Percentiles rank a stretch among this genome's conserved stretches.
phyloP scores from a whole-genome alignment of 2,113 vertebrate genomes.

The Psilopsiagon aurifrons region DNA sequence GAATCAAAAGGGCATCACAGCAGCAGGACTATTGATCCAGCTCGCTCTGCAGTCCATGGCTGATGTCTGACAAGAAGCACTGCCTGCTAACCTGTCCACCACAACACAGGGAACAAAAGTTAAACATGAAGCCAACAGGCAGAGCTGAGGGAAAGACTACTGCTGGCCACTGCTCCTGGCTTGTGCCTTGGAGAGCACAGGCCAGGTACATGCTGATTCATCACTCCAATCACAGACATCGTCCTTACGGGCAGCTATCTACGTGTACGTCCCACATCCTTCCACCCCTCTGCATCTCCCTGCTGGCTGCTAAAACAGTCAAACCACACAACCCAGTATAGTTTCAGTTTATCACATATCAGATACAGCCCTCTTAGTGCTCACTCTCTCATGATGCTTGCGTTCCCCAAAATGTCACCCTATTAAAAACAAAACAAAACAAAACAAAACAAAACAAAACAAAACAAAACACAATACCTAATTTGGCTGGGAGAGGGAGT shows the following conservation, averaged over 20 bases:
- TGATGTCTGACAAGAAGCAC: background rate
- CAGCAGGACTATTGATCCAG: background rate
- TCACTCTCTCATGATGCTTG: background rate
- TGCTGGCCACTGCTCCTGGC: background rate
- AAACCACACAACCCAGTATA: background rate
- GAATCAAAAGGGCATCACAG: background rate
- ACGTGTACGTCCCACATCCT: background rate
- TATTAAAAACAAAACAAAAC: background rate
- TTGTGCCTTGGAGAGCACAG: rapidly evolving
- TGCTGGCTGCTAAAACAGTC: background rate
- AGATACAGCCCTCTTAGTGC: background rate
- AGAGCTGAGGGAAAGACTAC: background rate
- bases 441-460: background rate
- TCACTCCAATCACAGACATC: background rate
- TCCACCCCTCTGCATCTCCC: background rate
- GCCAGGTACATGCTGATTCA: background rate
- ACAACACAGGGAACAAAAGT: background rate
- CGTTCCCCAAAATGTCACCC: background rate
- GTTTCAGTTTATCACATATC: background rate
- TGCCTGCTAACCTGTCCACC: background rate
- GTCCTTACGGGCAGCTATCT: background rate
- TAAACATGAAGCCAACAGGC: background rate
- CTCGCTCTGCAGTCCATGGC: background rate
- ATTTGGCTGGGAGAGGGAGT: background rate
- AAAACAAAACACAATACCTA: background rate